phyloP scores from a whole-genome alignment of 1,140 invertebrate genomes.

The Monochamus saltuarius region DNA sequence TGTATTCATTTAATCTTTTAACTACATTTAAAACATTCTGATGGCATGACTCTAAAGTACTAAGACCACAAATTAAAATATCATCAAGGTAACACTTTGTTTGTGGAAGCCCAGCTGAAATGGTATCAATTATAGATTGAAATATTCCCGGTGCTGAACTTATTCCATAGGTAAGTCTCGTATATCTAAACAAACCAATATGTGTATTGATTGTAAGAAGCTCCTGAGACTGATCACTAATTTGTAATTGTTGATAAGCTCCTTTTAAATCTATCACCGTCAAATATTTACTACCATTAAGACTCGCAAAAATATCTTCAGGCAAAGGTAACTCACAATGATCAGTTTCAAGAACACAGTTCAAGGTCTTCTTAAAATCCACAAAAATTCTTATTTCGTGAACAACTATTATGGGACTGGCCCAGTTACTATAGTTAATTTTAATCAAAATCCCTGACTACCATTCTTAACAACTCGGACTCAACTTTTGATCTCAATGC shows the following conservation, averaged over 20 bases:
- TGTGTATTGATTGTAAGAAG: constrained; percentile 3
- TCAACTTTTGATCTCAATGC: constrained; percentile 25
- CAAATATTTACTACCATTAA: not conserved
- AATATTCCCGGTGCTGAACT: constrained; percentile 8
- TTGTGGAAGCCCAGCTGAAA: constrained; percentile 6
- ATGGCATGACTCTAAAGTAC: not conserved
- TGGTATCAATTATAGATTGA: constrained; percentile 14
- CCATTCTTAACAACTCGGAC: constrained; percentile 15
- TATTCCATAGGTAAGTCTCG: no score
- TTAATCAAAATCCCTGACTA: not conserved
- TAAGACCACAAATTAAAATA: constrained; percentile 3
- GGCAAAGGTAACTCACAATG: constrained; percentile 42
- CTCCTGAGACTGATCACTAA: not conserved
- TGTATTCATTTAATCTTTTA: constrained; percentile 14
- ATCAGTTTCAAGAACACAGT: constrained; percentile 42
- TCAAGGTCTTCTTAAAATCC: constrained; percentile 54
- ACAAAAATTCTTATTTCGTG: constrained; percentile 50
- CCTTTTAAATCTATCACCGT: constrained; percentile 3
- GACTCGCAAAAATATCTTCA: constrained; percentile 3
- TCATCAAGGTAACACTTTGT: constrained; percentile 2
- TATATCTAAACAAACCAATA: not conserved
- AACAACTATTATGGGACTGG: constrained; percentile 48
- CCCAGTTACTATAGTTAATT: constrained; percentile 31
- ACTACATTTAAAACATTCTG: constrained; percentile 18
- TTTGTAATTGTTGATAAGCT: constrained; percentile 7